These are phyloP conservation scores for Peromyscus nudipes DNA, from an alignment of 2,797 vertebrate species.

Conservation along the genomic window DNA sequence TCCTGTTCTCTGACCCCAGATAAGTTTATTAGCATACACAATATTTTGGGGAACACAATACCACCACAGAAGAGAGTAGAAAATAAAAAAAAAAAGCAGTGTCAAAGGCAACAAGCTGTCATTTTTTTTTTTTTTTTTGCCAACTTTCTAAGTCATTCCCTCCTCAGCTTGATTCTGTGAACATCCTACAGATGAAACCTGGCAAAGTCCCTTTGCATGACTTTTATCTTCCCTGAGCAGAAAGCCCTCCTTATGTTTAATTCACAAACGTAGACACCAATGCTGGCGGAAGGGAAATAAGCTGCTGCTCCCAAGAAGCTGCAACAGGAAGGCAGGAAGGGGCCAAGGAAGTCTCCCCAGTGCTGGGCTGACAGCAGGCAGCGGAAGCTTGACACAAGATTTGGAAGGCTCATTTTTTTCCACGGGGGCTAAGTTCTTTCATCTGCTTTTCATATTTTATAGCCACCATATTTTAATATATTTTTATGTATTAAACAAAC, in stretches of 20 bases:
- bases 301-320: neutral
- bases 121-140: too few species aligned
- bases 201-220: neutral
- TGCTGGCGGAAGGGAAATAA: neutral
- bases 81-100: neutral
- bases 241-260: conserved; percentile 41
- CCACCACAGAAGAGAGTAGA: too few species aligned
- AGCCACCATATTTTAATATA: neutral
- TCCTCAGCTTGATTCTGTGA: neutral
- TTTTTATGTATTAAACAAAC: neutral
- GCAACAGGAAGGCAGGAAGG: neutral
- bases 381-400: neutral
- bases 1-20: too few species aligned
- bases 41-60: too few species aligned
- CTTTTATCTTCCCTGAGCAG: conserved; percentile 45
- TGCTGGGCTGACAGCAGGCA: too few species aligned
- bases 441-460: neutral
- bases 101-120: neutral
- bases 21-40: too few species aligned
- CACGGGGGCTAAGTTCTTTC: neutral
- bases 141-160: neutral
- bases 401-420: conserved; percentile 10
- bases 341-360: neutral
- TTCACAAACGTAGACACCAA: neutral
- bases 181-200: neutral